A percentile compares a stretch with the other conserved stretches of the same genome.
Evolutionary conservation across 2,113 vertebrate species (phyloP).

Genomic region (Etia nguti): DNA sequence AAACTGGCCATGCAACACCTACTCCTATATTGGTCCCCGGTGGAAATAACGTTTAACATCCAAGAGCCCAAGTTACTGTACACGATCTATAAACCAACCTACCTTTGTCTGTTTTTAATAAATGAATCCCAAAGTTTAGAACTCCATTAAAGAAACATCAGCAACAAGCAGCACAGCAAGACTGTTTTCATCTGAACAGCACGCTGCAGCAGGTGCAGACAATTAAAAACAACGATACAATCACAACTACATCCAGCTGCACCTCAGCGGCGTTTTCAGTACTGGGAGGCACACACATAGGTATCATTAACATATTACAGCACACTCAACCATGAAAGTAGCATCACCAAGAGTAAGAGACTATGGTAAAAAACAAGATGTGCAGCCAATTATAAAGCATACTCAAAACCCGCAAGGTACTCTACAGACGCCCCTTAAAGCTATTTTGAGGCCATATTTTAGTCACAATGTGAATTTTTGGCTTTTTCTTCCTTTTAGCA

Average conservation of each 20-base stretch:
- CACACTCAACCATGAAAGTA: not conserved
- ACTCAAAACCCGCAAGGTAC: not conserved
- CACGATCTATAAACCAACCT: rapidly evolving
- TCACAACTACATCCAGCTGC: not conserved
- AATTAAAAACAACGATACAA: not conserved
- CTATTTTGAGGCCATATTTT: not conserved
- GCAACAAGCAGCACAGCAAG: not conserved
- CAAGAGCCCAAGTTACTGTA: not conserved
- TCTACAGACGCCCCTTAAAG: not conserved
- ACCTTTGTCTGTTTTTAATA: not conserved
- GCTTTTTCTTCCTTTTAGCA: not conserved
- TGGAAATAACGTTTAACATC: not conserved
- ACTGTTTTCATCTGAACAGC: not conserved
- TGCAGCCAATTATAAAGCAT: not conserved
- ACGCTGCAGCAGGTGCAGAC: not conserved
- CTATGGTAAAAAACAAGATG: not conserved
- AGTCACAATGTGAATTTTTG: not conserved
- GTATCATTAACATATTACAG: not conserved
- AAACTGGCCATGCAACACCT: not conserved
- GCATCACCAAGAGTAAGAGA: not conserved
- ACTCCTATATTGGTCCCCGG: not conserved
- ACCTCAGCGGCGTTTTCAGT: not conserved
- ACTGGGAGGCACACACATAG: not conserved
- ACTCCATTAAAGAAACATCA: not conserved
- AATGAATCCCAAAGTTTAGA: not conserved